phyloP scores from a whole-genome alignment of 2,113 vertebrate genomes.

The Pardalotus punctatus region DNA sequence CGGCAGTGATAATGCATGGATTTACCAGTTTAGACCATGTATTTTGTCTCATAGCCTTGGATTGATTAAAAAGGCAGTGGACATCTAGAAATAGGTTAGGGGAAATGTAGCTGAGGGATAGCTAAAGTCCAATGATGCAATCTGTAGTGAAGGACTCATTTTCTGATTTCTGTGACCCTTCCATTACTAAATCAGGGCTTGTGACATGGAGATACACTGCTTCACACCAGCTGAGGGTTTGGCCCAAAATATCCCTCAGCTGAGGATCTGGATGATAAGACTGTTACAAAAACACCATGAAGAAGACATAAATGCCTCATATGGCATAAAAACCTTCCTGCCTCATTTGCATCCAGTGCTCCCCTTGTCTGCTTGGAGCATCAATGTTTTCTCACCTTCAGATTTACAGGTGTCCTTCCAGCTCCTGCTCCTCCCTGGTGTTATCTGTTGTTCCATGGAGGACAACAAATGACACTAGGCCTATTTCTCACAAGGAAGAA shows the following conservation, averaged over 20 bases:
- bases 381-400: neutral
- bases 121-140: neutral
- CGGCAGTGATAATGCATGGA: neutral
- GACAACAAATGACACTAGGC: neutral
- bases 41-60: neutral
- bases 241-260: neutral
- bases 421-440: neutral
- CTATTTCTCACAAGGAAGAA: neutral
- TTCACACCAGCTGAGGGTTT: neutral
- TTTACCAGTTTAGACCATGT: neutral
- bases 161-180: neutral
- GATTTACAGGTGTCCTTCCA: neutral
- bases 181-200: neutral
- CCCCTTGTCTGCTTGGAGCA: fast-evolving
- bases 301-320: neutral
- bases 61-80: neutral
- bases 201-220: neutral
- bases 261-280: neutral
- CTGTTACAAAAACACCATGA: neutral
- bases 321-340: neutral
- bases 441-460: neutral
- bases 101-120: neutral
- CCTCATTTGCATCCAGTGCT: neutral
- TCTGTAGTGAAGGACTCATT: neutral
- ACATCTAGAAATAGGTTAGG: neutral